A percentile compares a stretch with the other conserved stretches of the same genome.
Evolutionary conservation across 2,113 vertebrate species (phyloP).

Genomic region (Hydrolagus affinis): DNA sequence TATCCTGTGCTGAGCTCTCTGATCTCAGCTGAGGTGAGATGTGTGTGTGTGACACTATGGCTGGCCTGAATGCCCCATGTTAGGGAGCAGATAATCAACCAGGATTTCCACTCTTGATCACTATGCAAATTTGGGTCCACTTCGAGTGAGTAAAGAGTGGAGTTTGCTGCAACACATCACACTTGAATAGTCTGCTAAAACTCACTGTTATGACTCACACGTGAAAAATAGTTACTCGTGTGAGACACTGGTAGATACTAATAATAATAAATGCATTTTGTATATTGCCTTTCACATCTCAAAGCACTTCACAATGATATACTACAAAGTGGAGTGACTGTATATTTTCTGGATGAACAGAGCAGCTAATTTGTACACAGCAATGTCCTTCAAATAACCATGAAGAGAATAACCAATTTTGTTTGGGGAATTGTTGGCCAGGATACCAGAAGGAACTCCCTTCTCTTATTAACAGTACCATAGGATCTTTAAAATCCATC

Average conservation of each 20-base stretch:
- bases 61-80: not conserved
- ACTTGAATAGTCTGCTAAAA: not conserved
- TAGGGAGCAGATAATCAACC: not conserved
- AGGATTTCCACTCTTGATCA: not conserved
- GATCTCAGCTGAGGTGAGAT: not conserved
- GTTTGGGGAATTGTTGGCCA: too few relatives aligned
- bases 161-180: not conserved
- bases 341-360: too few relatives aligned
- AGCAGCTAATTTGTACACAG: too few relatives aligned
- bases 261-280: too few relatives aligned
- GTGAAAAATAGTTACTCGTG: not conserved
- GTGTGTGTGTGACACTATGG: not conserved
- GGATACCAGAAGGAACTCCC: too few relatives aligned
- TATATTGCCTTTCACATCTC: too few relatives aligned
- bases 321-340: too few relatives aligned
- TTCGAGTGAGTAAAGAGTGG: not conserved
- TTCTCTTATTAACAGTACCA: too few relatives aligned
- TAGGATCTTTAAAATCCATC: too few relatives aligned
- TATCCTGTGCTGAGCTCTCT: not conserved
- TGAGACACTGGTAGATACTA: not conserved
- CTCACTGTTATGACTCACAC: not conserved
- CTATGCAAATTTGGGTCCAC: not conserved
- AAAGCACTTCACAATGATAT: too few relatives aligned
- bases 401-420: too few relatives aligned
- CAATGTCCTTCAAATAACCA: too few relatives aligned